Percentiles rank a stretch among this genome's conserved stretches.
These are phyloP conservation scores for Malacosoma neustria DNA, from an alignment of 2,888 invertebrate species.

Conservation along the genomic window DNA sequence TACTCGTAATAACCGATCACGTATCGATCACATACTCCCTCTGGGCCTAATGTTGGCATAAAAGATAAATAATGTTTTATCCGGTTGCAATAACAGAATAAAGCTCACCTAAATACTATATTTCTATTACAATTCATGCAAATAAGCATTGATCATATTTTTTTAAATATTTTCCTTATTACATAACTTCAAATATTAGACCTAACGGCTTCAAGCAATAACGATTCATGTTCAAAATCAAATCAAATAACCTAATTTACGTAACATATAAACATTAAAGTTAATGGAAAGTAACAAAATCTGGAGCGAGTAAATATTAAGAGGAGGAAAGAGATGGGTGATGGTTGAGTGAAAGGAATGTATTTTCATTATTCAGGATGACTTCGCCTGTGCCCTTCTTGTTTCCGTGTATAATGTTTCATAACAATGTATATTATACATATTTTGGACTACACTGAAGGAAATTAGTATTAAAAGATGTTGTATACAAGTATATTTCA, in stretches of 20 bases:
- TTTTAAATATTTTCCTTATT: background rate
- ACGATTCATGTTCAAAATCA: background rate
- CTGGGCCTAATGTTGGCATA: slow-evolving; percentile 14
- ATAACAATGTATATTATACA: background rate
- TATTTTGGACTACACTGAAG: no score
- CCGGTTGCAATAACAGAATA: slow-evolving; percentile 9
- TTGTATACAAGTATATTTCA: no score
- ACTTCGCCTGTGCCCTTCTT: slow-evolving; percentile 25
- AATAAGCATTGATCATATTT: no score
- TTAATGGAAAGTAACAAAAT: slow-evolving; percentile 10
- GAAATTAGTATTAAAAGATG: no score
- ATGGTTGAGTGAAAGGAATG: slow-evolving; percentile 2
- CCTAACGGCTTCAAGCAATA: background rate
- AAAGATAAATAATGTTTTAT: slow-evolving; percentile 14
- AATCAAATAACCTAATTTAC: background rate
- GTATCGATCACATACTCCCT: slow-evolving; percentile 9
- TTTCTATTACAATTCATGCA: no score
- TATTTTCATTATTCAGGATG: slow-evolving; percentile 42
- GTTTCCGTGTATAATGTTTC: slow-evolving; percentile 16
- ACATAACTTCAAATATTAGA: background rate
- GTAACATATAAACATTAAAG: slow-evolving; percentile 1
- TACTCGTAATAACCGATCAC: no score
- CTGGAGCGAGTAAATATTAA: slow-evolving; percentile 20
- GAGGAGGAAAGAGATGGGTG: slow-evolving; percentile 13
- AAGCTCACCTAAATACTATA: background rate